Conservation (phyloP, 2,113 vertebrate genomes). For the Serinus canaria region DNA sequence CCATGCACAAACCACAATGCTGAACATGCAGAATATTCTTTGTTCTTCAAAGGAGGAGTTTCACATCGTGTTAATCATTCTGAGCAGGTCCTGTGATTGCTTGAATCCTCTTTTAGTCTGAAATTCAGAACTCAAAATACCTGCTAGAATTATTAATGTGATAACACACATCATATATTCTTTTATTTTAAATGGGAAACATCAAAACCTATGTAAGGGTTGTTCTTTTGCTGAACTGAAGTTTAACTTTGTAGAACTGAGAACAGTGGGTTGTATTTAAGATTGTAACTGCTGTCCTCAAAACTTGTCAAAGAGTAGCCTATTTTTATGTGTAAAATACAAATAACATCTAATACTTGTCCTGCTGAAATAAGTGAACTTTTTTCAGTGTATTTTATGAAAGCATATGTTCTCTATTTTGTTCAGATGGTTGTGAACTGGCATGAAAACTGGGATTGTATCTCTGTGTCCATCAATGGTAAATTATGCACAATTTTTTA, state of each 20-base stretch:
- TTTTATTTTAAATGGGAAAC: not conserved
- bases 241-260: not conserved
- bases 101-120: not conserved
- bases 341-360: not conserved
- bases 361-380: not conserved
- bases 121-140: not conserved
- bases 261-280: not conserved
- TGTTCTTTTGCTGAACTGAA: not conserved
- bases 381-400: not conserved
- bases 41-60: not conserved
- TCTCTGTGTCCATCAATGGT: not conserved
- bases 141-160: not conserved
- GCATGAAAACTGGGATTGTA: not conserved
- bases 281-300: not conserved
- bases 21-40: not conserved
- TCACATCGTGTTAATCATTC: not conserved
- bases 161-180: not conserved
- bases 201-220: not conserved
- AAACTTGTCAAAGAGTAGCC: not conserved
- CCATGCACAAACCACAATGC: accelerated
- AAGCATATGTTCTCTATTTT: not conserved
- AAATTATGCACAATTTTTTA: not conserved
- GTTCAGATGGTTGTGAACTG: not conserved
- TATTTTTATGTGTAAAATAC: not conserved
- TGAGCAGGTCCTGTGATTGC: not conserved